Evolutionary conservation across 2,797 vertebrate species (phyloP), one percentile per base, ranked within the genome.

Genomic region (Scleropages formosus): DNA sequence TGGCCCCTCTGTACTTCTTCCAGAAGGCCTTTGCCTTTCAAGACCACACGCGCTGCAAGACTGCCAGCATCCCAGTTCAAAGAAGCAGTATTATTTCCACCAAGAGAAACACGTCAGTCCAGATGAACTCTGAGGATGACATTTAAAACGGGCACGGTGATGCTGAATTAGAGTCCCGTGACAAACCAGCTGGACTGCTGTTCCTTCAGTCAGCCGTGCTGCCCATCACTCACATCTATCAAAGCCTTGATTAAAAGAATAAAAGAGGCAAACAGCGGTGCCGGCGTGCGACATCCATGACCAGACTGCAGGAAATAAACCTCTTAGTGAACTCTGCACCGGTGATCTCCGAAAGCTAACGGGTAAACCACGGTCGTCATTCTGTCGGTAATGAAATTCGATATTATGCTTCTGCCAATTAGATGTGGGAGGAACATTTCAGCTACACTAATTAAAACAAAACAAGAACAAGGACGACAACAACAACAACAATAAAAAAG

Each of bases 101-200:
- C 49, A 65, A 49, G 61, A 63, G 66, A 56, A 46, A 60, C 53
- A 67, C n/a, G 56, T 49, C 74, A 68, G 20, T 59, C n/a, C 3
- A 31, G 31, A 60, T 13, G 26, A 31, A 12, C 13, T 75, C 26
- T 69, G 56, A 51, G 53, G 53, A 49, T 75, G 74, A 60, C 74
- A 75, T 69, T 75, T 69, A 26, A 24, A 69, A 75, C 39, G 13
- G 63, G 62, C 73, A n/a, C 49, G 31, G 49, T 56, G 8, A 75
- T 27, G 69, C 49, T 75, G 53, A 69, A 75, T 61, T 47, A 16
- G 20, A 61, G 49, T 44, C 65, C 64, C 53, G 24, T 59, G 65
- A n/a, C 75, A 75, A 69, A n/a, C 53, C 9, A 20, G 47, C 10
- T n/a, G 15, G 56, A 10, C 49, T 65, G 27, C 16, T n/a, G n/a